Base-by-base conservation (phyloP, 1,140 invertebrate genomes). In the Drosophila nikananu region DNA sequence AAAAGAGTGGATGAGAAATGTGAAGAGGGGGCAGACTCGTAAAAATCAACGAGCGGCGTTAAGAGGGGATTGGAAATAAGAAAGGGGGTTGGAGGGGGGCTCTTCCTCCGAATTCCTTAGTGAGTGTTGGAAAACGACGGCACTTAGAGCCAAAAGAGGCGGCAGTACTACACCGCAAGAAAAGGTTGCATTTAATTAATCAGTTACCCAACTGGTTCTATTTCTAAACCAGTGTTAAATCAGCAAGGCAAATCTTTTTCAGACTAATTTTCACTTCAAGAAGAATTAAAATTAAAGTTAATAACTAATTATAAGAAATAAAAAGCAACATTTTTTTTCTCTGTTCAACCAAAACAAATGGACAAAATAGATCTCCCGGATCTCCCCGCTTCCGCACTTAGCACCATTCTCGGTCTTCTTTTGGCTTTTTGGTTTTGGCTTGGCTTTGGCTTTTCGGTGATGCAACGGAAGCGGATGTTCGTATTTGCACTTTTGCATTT, bases 401-500 rank as follows among this genome's bases (percentile, higher is more conserved):
- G 13, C 27, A 27, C 48, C 27, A 23, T 49, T 49, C 48, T 49
- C 27, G 15, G 17, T 59, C 30, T 39, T 41, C 27, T 17, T 19
- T 46, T 41, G 7, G 21, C 21, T n/a, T 32, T 60, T 49, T 71
- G 54, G 55, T 51, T 61, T 71, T 52, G 51, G 76, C 58, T 70
- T 62, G 66, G 57, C 44, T 71, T 71, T 63, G 63, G 54, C 19
- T 60, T 71, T 79, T 76, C 75, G 62, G 77, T 90, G 86, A 90
- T 90, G 86, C 86, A 90, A 90, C 86, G 86, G 86, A 90, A 90
- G 86, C 86, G 86, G 86, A 90, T 86, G 86, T 90, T 90, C 86
- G 86, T 90, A 90, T 90, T 90, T 90, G 86, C 86, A 90, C 86
- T 90, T 90, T 90, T 90, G 86, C 86, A 90, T 90, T 90, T 90